A percentile compares a stretch with the other conserved stretches of the same genome.
Conservation (phyloP, 2,888 invertebrate species). For the Sycophila texana region DNA sequence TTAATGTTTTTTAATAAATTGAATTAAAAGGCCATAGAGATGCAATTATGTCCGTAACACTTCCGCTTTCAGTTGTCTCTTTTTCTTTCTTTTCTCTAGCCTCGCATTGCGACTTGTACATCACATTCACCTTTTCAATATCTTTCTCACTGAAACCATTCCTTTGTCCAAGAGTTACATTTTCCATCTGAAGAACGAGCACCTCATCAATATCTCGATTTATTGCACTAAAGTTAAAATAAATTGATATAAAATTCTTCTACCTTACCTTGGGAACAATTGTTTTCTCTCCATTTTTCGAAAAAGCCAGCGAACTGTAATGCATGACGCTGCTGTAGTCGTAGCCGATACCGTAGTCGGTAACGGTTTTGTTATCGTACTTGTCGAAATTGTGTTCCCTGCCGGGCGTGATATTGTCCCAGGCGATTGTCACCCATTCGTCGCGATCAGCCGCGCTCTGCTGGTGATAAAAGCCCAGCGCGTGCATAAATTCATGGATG, state of each 20-base stretch:
- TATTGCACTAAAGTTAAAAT: neutral
- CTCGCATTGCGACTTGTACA: slow-evolving; percentile 77
- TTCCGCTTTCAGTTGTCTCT: slow-evolving; percentile 70
- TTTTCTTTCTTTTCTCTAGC: slow-evolving; percentile 56
- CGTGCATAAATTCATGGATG: slow-evolving; percentile 86
- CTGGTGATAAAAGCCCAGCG: slow-evolving; percentile 89
- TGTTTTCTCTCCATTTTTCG: slow-evolving; percentile 81
- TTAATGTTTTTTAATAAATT: neutral
- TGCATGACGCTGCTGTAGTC: slow-evolving; percentile 87
- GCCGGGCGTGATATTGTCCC: slow-evolving; percentile 84
- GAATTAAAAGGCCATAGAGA: slow-evolving; percentile 28
- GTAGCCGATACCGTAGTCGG: slow-evolving; percentile 82
- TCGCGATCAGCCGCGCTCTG: slow-evolving; percentile 88
- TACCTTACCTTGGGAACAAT: slow-evolving; percentile 79
- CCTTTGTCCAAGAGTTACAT: slow-evolving; percentile 79
- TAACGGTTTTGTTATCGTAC: slow-evolving; percentile 80
- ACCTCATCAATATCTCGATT: slow-evolving; percentile 4
- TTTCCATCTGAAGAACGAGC: slow-evolving; percentile 71
- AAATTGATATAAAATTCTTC: too few species aligned
- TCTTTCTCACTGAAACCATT: slow-evolving; percentile 79
- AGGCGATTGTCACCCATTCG: slow-evolving; percentile 83
- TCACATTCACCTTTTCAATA: slow-evolving; percentile 78
- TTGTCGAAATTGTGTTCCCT: slow-evolving; percentile 81
- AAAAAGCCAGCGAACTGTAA: slow-evolving; percentile 82
- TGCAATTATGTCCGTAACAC: slow-evolving; percentile 21